Percentiles rank a stretch among this genome's conserved stretches.
phyloP scores from a whole-genome alignment of 2,888 invertebrate genomes.

The Hyposoter dolosus region DNA sequence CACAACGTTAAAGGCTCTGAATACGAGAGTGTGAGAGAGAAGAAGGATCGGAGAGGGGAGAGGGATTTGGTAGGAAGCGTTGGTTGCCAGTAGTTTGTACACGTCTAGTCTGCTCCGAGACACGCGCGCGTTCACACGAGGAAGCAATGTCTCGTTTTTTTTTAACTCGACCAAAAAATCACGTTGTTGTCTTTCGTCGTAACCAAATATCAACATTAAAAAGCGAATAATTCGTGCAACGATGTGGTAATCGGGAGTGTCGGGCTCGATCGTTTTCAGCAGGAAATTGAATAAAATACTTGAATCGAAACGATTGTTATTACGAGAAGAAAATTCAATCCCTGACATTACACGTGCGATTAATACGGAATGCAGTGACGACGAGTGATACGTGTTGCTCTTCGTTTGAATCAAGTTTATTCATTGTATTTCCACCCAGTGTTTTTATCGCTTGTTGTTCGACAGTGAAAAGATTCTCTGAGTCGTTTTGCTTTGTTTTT shows the following conservation, averaged over 20 bases:
- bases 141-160: slow-evolving; percentile 5
- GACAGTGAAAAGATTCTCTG: slow-evolving; percentile 17
- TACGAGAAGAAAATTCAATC: neutral
- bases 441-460: slow-evolving; percentile 50
- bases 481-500: neutral
- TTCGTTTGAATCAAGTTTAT: neutral
- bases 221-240: slow-evolving; percentile 6
- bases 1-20: slow-evolving; percentile 30
- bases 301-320: slow-evolving; percentile 9
- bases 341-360: slow-evolving; percentile 46
- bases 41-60: neutral
- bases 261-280: neutral
- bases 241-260: slow-evolving; percentile 2
- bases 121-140: slow-evolving; percentile 71
- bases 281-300: slow-evolving; percentile 39
- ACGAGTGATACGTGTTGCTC: slow-evolving; percentile 22
- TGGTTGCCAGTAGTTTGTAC: slow-evolving; percentile 6
- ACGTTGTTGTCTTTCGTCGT: slow-evolving; percentile 36
- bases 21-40: slow-evolving; percentile 18
- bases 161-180: slow-evolving; percentile 40
- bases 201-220: neutral
- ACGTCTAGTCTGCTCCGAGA: slow-evolving; percentile 75
- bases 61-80: slow-evolving; percentile 1
- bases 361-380: slow-evolving; percentile 64
- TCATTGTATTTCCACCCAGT: slow-evolving; percentile 23